phyloP scores from a whole-genome alignment of 2,888 invertebrate species.

The Sminthurinus aureus region DNA sequence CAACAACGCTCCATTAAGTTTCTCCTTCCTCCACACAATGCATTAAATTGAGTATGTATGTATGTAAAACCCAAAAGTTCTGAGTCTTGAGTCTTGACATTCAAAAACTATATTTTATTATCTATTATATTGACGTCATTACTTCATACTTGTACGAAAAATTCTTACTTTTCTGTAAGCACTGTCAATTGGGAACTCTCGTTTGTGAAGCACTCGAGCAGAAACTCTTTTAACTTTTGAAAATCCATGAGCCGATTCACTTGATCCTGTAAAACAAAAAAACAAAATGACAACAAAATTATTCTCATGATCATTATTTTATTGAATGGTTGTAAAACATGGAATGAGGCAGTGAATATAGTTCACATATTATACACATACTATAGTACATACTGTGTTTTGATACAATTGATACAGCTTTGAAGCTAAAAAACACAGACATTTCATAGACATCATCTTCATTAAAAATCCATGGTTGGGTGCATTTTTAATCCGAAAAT shows the following conservation, averaged over 20 bases:
- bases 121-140: neutral
- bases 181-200: constrained; percentile 15
- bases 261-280: constrained; percentile 16
- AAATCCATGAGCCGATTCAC: neutral
- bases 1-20: too few relatives aligned
- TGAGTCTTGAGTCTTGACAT: too few relatives aligned
- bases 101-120: neutral
- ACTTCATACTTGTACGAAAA: neutral
- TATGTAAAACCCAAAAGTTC: too few relatives aligned
- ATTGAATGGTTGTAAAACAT: neutral
- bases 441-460: neutral
- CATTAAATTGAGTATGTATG: too few relatives aligned
- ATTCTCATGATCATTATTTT: neutral
- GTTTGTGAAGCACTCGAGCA: constrained; percentile 31
- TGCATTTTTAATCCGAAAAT: neutral
- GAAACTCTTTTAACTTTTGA: neutral
- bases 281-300: neutral
- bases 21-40: too few relatives aligned
- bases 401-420: neutral
- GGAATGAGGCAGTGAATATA: neutral
- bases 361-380: neutral
- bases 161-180: constrained; percentile 32
- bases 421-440: neutral
- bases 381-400: neutral
- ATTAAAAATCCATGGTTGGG: neutral